These are phyloP conservation scores for Drosophila ananassae DNA, from an alignment of 1,140 invertebrate species.

Conservation along the genomic window DNA sequence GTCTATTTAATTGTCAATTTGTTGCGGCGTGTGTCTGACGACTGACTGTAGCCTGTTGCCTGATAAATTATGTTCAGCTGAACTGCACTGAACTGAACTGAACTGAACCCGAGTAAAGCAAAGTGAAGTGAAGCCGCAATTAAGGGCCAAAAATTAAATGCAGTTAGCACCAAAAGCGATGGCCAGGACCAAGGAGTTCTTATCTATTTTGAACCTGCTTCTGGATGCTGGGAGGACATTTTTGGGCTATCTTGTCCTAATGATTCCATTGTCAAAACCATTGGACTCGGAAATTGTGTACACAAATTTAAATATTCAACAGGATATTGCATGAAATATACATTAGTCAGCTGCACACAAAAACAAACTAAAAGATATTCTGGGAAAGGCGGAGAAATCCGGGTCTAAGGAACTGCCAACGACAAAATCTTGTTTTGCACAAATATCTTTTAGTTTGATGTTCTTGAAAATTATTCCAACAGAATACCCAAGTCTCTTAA, in stretches of 20 bases:
- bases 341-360: conserved; percentile 45
- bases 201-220: conserved; percentile 41
- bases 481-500: conserved; percentile 35
- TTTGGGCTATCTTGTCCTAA: conserved; percentile 68
- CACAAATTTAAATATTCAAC: conserved; percentile 81
- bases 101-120: no score
- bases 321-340: conserved; percentile 79
- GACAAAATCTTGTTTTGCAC: conserved; percentile 65
- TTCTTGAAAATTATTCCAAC: conserved; percentile 44
- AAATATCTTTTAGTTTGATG: conserved; percentile 64
- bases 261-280: conserved; percentile 79
- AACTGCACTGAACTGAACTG: conserved; percentile 6
- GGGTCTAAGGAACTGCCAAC: conserved; percentile 48
- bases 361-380: background rate
- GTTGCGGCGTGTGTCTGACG: conserved; percentile 61
- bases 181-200: conserved; percentile 37
- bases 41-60: conserved; percentile 35
- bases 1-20: conserved; percentile 82
- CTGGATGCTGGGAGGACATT: conserved; percentile 17
- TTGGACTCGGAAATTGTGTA: conserved; percentile 77
- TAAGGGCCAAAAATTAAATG: conserved; percentile 51
- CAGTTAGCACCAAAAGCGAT: conserved; percentile 27
- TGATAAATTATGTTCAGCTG: conserved; percentile 69
- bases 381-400: background rate
- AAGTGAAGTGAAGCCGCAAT: conserved; percentile 41